A percentile compares a stretch with the other conserved stretches of the same genome.
phyloP scores from a whole-genome alignment of 2,888 invertebrate species.

The Drosophila kuntzei region DNA sequence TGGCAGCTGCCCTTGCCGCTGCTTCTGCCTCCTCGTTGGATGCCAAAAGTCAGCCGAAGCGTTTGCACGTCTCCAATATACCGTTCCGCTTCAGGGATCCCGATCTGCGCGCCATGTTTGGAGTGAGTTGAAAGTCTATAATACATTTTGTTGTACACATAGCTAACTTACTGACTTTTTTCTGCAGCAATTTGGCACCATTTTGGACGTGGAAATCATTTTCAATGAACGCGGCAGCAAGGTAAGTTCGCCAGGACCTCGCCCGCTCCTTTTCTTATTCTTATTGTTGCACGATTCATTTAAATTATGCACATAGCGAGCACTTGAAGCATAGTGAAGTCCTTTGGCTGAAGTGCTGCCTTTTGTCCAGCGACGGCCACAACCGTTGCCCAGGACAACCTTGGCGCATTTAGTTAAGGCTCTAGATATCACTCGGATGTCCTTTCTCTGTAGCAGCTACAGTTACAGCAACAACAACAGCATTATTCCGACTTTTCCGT shows the following conservation, averaged over 20 bases:
- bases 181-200: slow-evolving; percentile 97
- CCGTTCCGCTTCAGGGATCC: slow-evolving; percentile 99
- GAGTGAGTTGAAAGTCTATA: slow-evolving; percentile 89
- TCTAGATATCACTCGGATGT: slow-evolving; percentile 7
- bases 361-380: slow-evolving; percentile 24
- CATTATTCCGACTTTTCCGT: slow-evolving; percentile 10
- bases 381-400: slow-evolving; percentile 46
- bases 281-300: slow-evolving; percentile 77
- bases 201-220: slow-evolving; percentile 99
- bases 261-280: not conserved
- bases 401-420: slow-evolving; percentile 6
- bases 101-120: slow-evolving; percentile 98
- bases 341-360: slow-evolving; percentile 30
- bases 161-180: slow-evolving; percentile 30
- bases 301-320: slow-evolving; percentile 74
- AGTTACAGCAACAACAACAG: slow-evolving; percentile 7
- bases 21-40: slow-evolving; percentile 86
- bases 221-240: slow-evolving; percentile 99
- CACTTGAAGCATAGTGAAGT: slow-evolving; percentile 51
- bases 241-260: slow-evolving; percentile 89
- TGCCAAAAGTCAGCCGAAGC: slow-evolving; percentile 92
- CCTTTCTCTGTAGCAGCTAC: slow-evolving; percentile 3
- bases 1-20: slow-evolving; percentile 80
- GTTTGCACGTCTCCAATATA: slow-evolving; percentile 99
- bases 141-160: not conserved